A percentile compares a stretch with the other conserved stretches of the same genome.
Evolutionary conservation across 2,797 vertebrate species (phyloP).

Genomic region (Myotis daubentonii): DNA sequence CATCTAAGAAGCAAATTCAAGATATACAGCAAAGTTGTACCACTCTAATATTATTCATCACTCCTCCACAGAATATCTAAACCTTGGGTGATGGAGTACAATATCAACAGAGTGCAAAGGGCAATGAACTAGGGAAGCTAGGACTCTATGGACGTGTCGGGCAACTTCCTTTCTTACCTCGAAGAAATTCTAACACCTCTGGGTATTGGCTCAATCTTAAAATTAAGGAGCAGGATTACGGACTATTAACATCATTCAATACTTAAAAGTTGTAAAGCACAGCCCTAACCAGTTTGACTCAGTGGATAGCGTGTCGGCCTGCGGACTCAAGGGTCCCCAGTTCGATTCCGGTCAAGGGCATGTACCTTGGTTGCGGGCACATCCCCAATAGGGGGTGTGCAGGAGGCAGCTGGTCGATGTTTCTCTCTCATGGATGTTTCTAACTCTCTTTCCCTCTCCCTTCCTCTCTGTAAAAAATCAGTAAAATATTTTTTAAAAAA

Average conservation of each 20-base stretch:
- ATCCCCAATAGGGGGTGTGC: too few relatives aligned
- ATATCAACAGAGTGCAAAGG: neutral
- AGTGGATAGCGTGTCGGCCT: too few relatives aligned
- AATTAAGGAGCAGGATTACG: neutral
- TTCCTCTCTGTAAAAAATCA: too few relatives aligned
- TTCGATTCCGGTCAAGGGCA: too few relatives aligned
- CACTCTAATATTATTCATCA: neutral
- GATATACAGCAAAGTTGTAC: neutral
- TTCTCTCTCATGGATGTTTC: too few relatives aligned
- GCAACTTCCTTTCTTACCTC: neutral
- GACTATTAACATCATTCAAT: neutral
- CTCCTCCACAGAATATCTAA: neutral
- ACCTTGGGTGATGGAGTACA: neutral
- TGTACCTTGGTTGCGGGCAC: too few relatives aligned
- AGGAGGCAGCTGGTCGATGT: too few relatives aligned
- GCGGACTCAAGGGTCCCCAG: too few relatives aligned
- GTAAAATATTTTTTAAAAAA: too few relatives aligned
- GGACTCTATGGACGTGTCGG: neutral
- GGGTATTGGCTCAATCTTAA: neutral
- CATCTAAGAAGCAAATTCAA: conserved; percentile 2
- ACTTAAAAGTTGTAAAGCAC: neutral
- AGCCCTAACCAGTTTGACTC: too few relatives aligned
- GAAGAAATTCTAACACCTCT: neutral
- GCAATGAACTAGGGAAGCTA: neutral
- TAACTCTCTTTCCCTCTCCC: too few relatives aligned